phyloP scores from a whole-genome alignment of 2,113 vertebrate genomes.

The Anas platyrhynchos region DNA sequence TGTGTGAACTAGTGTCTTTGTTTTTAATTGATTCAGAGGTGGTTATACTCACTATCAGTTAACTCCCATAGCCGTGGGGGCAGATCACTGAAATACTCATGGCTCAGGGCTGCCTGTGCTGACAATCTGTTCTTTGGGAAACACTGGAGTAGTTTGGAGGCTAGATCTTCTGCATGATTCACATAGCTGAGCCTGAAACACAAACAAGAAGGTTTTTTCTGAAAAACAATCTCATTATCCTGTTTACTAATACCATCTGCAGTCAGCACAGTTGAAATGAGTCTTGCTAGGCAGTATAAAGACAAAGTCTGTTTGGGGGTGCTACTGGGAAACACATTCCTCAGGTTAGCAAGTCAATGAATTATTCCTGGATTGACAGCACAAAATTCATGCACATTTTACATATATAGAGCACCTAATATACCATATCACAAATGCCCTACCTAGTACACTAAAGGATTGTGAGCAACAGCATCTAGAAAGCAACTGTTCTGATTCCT shows the following conservation, averaged over 20 bases:
- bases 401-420: background rate
- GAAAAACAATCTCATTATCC: constrained; percentile 1
- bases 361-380: background rate
- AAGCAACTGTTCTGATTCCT: background rate
- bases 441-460: background rate
- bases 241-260: background rate
- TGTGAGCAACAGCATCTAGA: background rate
- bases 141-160: constrained; percentile 95
- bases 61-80: constrained; percentile 96
- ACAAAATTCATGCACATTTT: background rate
- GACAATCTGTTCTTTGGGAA: constrained; percentile 97
- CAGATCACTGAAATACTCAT: constrained; percentile 94
- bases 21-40: background rate
- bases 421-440: background rate
- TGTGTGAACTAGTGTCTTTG: background rate
- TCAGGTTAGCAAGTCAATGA: background rate
- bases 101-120: constrained; percentile 90
- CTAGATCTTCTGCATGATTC: constrained; percentile 94
- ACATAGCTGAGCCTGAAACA: constrained; percentile 89
- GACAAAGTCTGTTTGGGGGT: background rate
- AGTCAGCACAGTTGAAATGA: background rate
- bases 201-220: constrained; percentile 38
- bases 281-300: background rate
- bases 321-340: background rate
- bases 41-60: constrained; percentile 88